Percentiles rank a stretch among this genome's conserved stretches.
phyloP scores from a whole-genome alignment of 2,113 vertebrate species.

The Lasiurus borealis region DNA sequence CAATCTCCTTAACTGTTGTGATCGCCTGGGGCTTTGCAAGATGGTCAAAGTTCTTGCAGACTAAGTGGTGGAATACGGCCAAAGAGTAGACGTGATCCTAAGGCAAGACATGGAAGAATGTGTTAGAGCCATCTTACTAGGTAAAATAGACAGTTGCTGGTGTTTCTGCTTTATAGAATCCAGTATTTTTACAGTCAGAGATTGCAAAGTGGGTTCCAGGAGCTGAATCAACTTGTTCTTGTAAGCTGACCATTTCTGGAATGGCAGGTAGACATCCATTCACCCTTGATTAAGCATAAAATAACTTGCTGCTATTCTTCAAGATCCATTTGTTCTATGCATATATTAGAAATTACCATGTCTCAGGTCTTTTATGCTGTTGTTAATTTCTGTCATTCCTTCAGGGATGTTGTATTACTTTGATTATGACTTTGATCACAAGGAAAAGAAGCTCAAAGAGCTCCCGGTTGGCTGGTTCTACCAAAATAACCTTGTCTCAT shows the following conservation, averaged over 20 bases:
- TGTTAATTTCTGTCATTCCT: neutral
- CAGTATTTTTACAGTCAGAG: neutral
- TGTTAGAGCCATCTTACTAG: neutral
- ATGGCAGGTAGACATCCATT: neutral
- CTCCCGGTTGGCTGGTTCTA: neutral
- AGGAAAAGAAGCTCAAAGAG: neutral
- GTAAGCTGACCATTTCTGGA: neutral
- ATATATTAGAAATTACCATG: neutral
- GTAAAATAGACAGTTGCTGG: neutral
- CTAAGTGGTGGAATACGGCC: neutral
- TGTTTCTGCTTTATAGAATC: neutral
- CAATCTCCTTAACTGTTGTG: neutral
- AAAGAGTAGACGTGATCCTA: neutral
- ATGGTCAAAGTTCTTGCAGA: neutral
- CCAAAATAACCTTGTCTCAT: neutral
- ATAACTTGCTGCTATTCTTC: neutral
- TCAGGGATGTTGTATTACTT: neutral
- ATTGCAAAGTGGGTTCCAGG: neutral
- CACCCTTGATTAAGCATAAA: neutral
- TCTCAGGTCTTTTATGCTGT: neutral
- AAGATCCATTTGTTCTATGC: neutral
- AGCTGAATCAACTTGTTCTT: neutral
- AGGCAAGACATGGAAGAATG: neutral
- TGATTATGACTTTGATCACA: neutral
- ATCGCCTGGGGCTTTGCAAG: neutral